Evolutionary conservation across 2,888 invertebrate species (phyloP).

Genomic region (Kryphioiulus occultus): DNA sequence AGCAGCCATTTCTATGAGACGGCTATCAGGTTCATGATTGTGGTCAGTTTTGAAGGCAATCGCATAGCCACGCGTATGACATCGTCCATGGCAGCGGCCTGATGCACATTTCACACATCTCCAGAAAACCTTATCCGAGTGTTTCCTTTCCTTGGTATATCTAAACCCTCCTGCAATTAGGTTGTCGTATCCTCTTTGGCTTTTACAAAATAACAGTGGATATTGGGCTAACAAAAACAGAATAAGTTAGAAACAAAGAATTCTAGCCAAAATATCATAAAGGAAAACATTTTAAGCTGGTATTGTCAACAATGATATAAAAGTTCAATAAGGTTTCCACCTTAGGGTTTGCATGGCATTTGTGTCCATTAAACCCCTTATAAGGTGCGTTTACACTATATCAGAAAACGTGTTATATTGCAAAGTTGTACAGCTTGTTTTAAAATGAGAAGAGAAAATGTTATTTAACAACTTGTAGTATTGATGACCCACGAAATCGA

Average conservation of each 20-base stretch:
- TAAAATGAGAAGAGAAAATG: no score
- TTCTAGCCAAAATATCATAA: neutral
- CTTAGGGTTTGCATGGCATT: neutral
- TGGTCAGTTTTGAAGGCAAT: neutral
- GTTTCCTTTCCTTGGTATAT: neutral
- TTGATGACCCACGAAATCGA: no score
- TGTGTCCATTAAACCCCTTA: neutral
- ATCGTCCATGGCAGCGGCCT: neutral
- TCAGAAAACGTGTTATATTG: no score
- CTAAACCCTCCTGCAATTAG: neutral
- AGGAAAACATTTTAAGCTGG: no score
- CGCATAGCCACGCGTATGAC: neutral
- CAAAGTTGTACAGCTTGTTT: no score
- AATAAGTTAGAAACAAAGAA: neutral
- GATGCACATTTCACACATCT: neutral
- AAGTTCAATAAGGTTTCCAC: neutral
- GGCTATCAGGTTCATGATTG: neutral
- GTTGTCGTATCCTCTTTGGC: conserved; percentile 35
- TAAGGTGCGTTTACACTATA: no score
- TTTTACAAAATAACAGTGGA: conserved; percentile 18
- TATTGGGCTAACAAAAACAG: neutral
- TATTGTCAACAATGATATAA: neutral
- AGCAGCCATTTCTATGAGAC: neutral
- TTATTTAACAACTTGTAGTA: no score
- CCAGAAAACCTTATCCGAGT: neutral